phyloP scores from a whole-genome alignment of 2,797 vertebrate species.

The Acropternis orthonyx region DNA sequence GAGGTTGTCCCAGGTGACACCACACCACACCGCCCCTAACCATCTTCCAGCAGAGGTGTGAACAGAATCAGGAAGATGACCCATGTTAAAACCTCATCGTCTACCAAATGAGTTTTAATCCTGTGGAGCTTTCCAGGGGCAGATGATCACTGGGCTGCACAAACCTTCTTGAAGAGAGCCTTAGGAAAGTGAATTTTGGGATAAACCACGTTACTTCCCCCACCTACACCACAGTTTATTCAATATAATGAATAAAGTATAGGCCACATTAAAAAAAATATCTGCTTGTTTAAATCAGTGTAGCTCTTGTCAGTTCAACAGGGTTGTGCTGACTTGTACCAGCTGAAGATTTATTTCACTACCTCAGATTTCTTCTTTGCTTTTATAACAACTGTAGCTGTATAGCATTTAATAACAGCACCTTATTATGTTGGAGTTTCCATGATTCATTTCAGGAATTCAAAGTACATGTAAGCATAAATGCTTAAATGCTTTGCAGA shows the following conservation, averaged over 20 bases:
- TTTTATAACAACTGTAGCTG: background rate
- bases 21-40: too few species aligned
- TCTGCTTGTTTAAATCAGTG: background rate
- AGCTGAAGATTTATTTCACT: slow-evolving; percentile 5
- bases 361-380: background rate
- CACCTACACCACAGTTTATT: background rate
- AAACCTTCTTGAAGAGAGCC: background rate
- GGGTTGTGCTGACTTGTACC: background rate
- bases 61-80: background rate
- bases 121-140: fast-evolving
- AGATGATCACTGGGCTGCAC: background rate
- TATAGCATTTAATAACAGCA: background rate
- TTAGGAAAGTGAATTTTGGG: background rate
- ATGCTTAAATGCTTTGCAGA: background rate
- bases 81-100: background rate
- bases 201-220: background rate
- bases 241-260: background rate
- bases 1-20: background rate
- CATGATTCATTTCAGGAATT: slow-evolving; percentile 13
- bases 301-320: background rate
- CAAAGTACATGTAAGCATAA: background rate
- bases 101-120: background rate
- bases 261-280: background rate
- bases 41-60: background rate
- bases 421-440: background rate